These are phyloP conservation scores for Ceraclea dissimilis DNA, from an alignment of 2,888 invertebrate genomes.

Conservation along the genomic window DNA sequence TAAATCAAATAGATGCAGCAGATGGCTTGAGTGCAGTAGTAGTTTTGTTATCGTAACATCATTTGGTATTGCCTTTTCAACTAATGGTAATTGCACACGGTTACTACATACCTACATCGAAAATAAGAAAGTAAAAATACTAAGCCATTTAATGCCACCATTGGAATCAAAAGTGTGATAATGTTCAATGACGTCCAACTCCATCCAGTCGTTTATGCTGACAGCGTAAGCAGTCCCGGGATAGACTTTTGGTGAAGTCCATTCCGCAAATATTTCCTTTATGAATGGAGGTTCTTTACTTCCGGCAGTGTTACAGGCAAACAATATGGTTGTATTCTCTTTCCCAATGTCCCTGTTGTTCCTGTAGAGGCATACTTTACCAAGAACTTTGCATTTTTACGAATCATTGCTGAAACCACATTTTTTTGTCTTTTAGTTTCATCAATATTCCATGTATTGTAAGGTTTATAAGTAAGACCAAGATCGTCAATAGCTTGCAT, in stretches of 20 bases:
- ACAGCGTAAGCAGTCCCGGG: constrained; percentile 1
- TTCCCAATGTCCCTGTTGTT: constrained; percentile 15
- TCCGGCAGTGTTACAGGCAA: constrained; percentile 14
- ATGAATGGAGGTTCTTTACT: constrained; percentile 14
- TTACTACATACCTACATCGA: too few species aligned
- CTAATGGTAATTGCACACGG: too few species aligned
- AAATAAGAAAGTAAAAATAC: too few species aligned
- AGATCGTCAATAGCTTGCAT: neutral
- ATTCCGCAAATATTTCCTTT: neutral
- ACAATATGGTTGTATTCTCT: constrained; percentile 14
- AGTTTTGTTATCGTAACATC: too few species aligned
- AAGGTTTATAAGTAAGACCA: too few species aligned
- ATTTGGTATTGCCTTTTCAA: too few species aligned
- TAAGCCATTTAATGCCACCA: too few species aligned
- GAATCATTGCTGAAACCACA: constrained; percentile 15
- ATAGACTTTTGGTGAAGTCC: constrained; percentile 1
- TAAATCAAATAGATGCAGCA: too few species aligned
- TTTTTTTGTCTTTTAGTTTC: constrained; percentile 22
- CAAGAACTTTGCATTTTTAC: constrained; percentile 24
- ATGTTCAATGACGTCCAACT: neutral
- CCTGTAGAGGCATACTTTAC: constrained; percentile 14
- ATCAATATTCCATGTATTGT: neutral
- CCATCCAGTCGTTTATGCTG: neutral
- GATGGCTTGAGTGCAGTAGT: too few species aligned
- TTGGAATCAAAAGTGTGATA: too few species aligned